A percentile compares a stretch with the other conserved stretches of the same genome.
These are phyloP conservation scores for Lobophora halterata DNA, from an alignment of 2,888 invertebrate genomes.

Conservation along the genomic window DNA sequence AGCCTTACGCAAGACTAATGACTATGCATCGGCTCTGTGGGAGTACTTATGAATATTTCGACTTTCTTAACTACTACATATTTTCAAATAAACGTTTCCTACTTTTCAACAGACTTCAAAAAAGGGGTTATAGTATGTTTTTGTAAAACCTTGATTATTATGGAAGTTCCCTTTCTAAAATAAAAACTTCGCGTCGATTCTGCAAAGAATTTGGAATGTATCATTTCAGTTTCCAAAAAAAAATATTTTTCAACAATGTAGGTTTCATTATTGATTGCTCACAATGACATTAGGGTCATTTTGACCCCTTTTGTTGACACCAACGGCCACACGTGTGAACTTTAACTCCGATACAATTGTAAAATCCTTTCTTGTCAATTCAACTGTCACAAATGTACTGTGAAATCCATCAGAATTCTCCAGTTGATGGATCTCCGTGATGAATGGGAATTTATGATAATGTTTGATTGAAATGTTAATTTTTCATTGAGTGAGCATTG, in stretches of 20 bases:
- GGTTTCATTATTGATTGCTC: slow-evolving; percentile 14
- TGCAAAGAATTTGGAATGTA: too few species aligned
- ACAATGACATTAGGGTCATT: slow-evolving; percentile 30
- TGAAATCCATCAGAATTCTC: slow-evolving; percentile 51
- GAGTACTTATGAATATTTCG: slow-evolving; percentile 28
- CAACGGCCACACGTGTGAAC: slow-evolving; percentile 72
- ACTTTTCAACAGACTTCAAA: too few species aligned
- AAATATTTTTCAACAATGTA: slow-evolving; percentile 4
- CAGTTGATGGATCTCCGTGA: slow-evolving; percentile 63
- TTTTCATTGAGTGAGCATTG: slow-evolving; percentile 52
- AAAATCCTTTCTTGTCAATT: slow-evolving; percentile 57
- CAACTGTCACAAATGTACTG: slow-evolving; percentile 73
- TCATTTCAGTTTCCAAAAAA: too few species aligned
- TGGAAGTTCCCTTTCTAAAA: too few species aligned
- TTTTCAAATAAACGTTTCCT: background rate
- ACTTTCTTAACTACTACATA: slow-evolving; percentile 3
- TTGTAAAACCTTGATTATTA: too few species aligned
- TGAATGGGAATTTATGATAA: slow-evolving; percentile 72
- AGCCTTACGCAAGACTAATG: slow-evolving; percentile 34
- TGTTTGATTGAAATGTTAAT: slow-evolving; percentile 73
- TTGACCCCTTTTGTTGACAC: slow-evolving; percentile 50
- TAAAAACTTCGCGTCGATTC: too few species aligned
- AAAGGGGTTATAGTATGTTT: too few species aligned
- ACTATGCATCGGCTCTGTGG: slow-evolving; percentile 35
- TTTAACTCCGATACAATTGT: slow-evolving; percentile 54